Evolutionary conservation across 2,113 vertebrate species (phyloP), one percentile per base, ranked within the genome.

Genomic region (Pimephales promelas): DNA sequence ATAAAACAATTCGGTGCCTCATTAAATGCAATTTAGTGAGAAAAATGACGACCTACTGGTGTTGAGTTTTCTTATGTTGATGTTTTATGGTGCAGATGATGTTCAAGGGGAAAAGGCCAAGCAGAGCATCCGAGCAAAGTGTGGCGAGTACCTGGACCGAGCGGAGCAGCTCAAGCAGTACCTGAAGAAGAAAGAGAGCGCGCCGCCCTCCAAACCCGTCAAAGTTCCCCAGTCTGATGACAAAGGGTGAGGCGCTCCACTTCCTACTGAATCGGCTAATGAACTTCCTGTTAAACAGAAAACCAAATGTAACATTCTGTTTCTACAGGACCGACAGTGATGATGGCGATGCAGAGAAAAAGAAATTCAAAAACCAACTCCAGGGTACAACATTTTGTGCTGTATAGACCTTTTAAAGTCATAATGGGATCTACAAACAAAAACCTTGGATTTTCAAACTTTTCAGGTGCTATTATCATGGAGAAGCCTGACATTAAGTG

Each of bases 401-500:
- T 26, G 2, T 16, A 52, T 45, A 74, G 24, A 52, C 66, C 5
- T 36, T 22, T 70, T 22, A 68, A 68, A 68, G 34, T 22, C 66
- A 40, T 10, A 11, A 40, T 22, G n/a, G 1, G 18, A 22, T 9
- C 18, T 8, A 54, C 2, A 54, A 22, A 2, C 2, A 43, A 31
- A 34, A 76, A 28, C 13, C 71, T 24, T 52, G 31, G 0, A 24
- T 57, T 83, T 20, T 64, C 78, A 22, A 5, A 8, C 72, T 64
- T 86, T 72, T 11, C 52, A 99, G 98, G 98, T 88, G 98, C 97
- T 8, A 97, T 99, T 26, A 93, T 99, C 52, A 99, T 99, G 95
- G 97, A 99, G 90, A 99, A 97, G 83, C 98, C 98, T 83, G 98
- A 99, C 0, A 97, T 99, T 28, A 92, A 97, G 87, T 99, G 98